Evolutionary conservation across 2,113 vertebrate species (phyloP), one percentile per base, ranked within the genome.

Genomic region (Emydura subglobosa): DNA sequence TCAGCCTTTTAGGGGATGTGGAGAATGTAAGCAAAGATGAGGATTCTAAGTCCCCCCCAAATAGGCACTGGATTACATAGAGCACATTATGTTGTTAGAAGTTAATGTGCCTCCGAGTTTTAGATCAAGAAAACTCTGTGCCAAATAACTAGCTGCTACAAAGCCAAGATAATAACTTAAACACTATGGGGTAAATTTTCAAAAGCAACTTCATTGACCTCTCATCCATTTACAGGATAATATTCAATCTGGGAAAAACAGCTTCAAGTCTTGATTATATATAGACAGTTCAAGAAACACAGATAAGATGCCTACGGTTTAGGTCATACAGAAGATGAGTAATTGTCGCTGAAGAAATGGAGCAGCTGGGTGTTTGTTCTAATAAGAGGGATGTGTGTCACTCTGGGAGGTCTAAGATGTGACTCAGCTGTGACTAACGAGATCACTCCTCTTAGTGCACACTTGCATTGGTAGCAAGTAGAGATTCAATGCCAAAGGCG

Each of bases 1-100:
- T 10, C 27, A 42, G 6, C 34, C 42, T 78, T 76, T 53, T 4
- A 25, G 22, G 12, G 57, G 72, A 6, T 44, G 3, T 25, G 39
- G 50, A 2, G 49, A 79, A 13, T 42, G 53, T 51, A 44, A 42
- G 11, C 39, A 76, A 8, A 51, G 21, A 44, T 34, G 78, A 79
- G 47, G 49, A 74, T 39, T 86, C 6, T 80, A 7, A 42, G 59
- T 93, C 31, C 92, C 82, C 82, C 22, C 8, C 8, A 57, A 76
- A n/a, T 0, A 0, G 21, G 3, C 42, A 4, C 1, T 65, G 5
- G 82, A 1, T 19, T 7, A 24, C 49, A 14, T 85, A n/a, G 42
- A 1, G 1, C 22, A 17, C 2, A 31, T 76, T 90, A 84, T 65
- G 12, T 14, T 72, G 78, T 86, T 82, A 42, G 42, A 65, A 8